Base-by-base conservation (phyloP, 2,888 invertebrate genomes). In the Drosophila siamana region DNA sequence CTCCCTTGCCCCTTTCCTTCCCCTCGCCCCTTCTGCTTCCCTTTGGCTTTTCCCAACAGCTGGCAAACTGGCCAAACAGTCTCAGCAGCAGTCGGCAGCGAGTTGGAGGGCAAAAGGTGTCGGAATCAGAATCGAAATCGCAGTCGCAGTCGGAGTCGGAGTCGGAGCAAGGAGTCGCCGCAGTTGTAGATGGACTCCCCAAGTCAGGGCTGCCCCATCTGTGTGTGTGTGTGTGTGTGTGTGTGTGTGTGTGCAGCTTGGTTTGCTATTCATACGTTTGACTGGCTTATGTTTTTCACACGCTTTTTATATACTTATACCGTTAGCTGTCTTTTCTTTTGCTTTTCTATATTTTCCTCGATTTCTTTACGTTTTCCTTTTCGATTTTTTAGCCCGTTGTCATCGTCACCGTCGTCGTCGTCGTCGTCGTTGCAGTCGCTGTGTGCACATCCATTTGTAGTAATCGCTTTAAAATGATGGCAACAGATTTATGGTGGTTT, bases 401-500 rank as follows among this genome's bases (percentile, higher is more conserved):
- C 84, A 76, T 69, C 76, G 81, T 76, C 69, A 60, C 69, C 60
- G 48, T 47, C 47, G 41, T 0, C 41, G 38, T 38, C 24, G 15
- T 7, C 57, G 30, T 13, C 13, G 26, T 11, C 36, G 44, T 41
- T 40, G 56, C 64, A 57, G 51, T 56, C 43, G 41, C 28, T 64
- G 64, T 69, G 69, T 75, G 75, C 78, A 87, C 77, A 83, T 81
- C 79, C 83, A 88, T 80, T 86, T 84, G 80, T 89, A 86, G 82
- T 80, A 86, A 86, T 80, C 85, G 78, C 86, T 88, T 86, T 80
- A 84, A 86, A 87, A 87, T 87, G 89, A 89, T 86, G 88, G 84
- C 88, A 88, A 83, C 89, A 89, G 88, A 89, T 89, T 89, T 89
- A 89, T 89, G 86, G 89, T 88, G 87, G 88, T 88, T 89, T 89